Evolutionary conservation across 2,888 invertebrate species (phyloP).

Genomic region (Dione vanillae): DNA sequence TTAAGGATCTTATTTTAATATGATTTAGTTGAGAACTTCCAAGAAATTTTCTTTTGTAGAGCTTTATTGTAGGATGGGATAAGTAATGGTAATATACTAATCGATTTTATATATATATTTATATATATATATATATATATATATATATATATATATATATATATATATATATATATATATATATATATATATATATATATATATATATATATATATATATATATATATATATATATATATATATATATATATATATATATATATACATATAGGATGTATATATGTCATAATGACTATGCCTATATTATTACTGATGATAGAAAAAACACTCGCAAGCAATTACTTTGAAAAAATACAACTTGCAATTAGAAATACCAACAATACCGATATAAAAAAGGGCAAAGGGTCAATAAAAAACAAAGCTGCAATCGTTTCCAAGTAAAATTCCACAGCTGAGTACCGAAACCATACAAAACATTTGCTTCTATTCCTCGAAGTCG

Average conservation of each 20-base stretch:
- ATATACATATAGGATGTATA: too few species aligned
- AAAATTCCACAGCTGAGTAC: conserved; percentile 3
- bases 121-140: not conserved
- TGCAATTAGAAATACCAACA: not conserved
- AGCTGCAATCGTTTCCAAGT: conserved; percentile 15
- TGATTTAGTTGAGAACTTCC: conserved; percentile 11
- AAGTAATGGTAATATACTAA: not conserved
- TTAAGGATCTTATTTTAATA: conserved; percentile 14
- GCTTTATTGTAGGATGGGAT: not conserved
- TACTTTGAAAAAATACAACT: not conserved
- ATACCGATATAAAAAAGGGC: not conserved
- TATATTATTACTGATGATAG: too few species aligned
- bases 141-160: not conserved
- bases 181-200: too few species aligned
- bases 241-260: too few species aligned
- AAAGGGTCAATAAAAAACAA: not conserved
- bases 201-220: too few species aligned
- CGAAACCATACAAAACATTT: not conserved
- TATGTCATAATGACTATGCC: too few species aligned
- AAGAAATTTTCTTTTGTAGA: not conserved
- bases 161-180: too few species aligned
- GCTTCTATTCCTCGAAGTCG: conserved; percentile 15
- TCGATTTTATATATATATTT: not conserved
- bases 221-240: too few species aligned
- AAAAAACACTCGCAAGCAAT: too few species aligned